Conservation (phyloP, 2,113 vertebrate genomes). For the Notarius lentiginosus region DNA sequence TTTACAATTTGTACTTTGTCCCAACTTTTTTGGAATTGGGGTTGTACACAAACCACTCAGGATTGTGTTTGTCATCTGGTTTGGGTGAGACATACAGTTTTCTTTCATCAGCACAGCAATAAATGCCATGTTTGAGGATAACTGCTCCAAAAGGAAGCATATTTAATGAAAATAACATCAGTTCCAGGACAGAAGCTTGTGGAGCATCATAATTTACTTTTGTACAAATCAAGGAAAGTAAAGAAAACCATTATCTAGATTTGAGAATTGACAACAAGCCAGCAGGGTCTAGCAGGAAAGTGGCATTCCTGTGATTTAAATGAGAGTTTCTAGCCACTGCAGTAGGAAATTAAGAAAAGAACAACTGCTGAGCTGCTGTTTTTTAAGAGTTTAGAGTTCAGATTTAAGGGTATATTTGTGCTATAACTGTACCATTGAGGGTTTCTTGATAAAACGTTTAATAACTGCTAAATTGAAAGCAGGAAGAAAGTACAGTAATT, state of each 20-base stretch:
- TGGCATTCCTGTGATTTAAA: background rate
- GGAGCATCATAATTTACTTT: background rate
- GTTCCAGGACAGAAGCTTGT: background rate
- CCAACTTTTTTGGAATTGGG: too few species aligned
- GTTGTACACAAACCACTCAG: background rate
- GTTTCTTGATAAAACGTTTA: background rate
- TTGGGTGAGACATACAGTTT: background rate
- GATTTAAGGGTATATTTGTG: background rate
- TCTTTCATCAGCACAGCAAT: background rate
- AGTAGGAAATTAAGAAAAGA: background rate
- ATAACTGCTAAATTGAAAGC: background rate
- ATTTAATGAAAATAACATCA: background rate
- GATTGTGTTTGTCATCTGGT: background rate
- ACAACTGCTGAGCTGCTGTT: background rate
- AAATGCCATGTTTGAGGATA: background rate
- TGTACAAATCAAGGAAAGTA: background rate
- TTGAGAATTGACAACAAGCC: background rate
- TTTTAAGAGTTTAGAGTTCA: background rate
- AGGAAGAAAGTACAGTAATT: background rate
- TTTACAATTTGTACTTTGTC: too few species aligned
- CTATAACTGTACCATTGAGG: background rate
- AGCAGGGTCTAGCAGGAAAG: background rate
- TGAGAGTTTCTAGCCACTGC: background rate
- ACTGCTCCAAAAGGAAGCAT: background rate
- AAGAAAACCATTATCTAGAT: background rate